Evolutionary conservation across 2,113 vertebrate species (phyloP).

Genomic region (Raphicerus campestris): DNA sequence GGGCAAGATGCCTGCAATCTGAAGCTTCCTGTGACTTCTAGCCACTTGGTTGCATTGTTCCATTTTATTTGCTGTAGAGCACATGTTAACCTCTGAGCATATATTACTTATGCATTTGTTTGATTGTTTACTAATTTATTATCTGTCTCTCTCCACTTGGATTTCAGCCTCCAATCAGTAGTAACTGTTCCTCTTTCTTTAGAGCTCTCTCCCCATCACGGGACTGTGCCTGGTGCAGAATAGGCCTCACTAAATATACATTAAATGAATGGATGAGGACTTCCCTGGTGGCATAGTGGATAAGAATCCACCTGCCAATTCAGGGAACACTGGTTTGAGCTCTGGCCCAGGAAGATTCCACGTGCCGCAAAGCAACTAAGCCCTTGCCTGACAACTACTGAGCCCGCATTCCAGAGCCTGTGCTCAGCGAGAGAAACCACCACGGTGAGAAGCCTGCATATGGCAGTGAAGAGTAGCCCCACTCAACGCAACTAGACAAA

Average conservation of each 20-base stretch:
- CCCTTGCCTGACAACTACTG: not conserved
- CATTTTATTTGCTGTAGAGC: not conserved
- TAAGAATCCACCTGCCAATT: not conserved
- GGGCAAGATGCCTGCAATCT: not conserved
- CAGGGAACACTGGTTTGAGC: not conserved
- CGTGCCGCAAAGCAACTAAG: not conserved
- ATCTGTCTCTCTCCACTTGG: not conserved
- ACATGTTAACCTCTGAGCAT: not conserved
- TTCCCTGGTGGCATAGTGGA: not conserved
- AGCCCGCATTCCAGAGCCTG: not conserved
- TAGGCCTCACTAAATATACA: not conserved
- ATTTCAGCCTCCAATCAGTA: not conserved
- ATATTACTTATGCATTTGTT: not conserved
- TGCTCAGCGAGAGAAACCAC: not conserved
- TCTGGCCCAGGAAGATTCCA: not conserved
- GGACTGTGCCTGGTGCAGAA: not conserved
- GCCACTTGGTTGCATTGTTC: not conserved
- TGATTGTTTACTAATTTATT: not conserved
- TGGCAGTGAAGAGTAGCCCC: not conserved
- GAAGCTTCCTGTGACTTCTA: accelerated
- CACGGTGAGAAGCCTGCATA: not conserved
- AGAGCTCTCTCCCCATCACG: not conserved
- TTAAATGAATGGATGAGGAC: not conserved
- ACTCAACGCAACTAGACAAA: too few relatives aligned
- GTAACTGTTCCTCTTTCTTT: not conserved